Conservation (phyloP, 2,888 invertebrate species). For the Trachelus troglodyta region DNA sequence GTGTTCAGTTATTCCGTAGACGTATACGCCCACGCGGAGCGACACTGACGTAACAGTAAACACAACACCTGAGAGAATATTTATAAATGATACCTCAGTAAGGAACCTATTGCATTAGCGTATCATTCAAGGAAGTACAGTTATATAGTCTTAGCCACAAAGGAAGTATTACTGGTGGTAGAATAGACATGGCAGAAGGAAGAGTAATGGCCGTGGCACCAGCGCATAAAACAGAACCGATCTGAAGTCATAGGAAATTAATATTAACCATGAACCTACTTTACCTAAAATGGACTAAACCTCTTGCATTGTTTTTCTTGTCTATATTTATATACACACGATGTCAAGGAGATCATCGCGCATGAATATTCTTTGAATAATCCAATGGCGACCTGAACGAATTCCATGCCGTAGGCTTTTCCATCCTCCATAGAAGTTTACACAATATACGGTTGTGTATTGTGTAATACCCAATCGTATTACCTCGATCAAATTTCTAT, state of each 20-base stretch:
- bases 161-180: not conserved
- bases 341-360: not conserved
- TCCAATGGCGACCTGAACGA: not conserved
- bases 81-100: not conserved
- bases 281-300: not conserved
- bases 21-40: slow-evolving; percentile 32
- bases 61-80: slow-evolving; percentile 26
- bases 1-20: slow-evolving; percentile 48
- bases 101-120: not conserved
- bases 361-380: not conserved
- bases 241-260: not conserved
- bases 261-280: not conserved
- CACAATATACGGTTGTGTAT: not conserved
- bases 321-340: not conserved
- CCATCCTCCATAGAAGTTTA: not conserved
- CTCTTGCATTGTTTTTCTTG: not conserved
- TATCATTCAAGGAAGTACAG: not conserved
- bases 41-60: slow-evolving; percentile 57
- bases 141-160: not conserved
- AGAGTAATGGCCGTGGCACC: not conserved
- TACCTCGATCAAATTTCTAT: not conserved
- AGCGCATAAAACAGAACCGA: not conserved
- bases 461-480: not conserved
- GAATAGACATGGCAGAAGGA: not conserved
- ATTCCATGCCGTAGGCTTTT: not conserved